These are phyloP conservation scores for Dysmachus trigonus DNA, from an alignment of 2,888 invertebrate genomes.

Conservation along the genomic window DNA sequence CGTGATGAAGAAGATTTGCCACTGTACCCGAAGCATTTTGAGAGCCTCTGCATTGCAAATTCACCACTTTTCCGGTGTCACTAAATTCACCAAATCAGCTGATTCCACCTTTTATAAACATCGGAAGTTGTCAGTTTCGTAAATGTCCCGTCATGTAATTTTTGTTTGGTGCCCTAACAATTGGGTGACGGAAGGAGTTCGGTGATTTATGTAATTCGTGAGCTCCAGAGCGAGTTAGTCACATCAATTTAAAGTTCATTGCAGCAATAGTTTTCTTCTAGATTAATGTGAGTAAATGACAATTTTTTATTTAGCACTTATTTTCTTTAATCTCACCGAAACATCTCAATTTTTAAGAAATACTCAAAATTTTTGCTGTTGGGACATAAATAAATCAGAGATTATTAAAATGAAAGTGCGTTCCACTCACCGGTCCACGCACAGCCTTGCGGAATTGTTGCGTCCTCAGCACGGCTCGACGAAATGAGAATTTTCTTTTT, in stretches of 20 bases:
- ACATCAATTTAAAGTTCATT: neutral
- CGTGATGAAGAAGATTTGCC: too few relatives aligned
- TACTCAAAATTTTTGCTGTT: neutral
- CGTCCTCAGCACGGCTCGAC: neutral
- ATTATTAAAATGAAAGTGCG: neutral
- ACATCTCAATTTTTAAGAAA: neutral
- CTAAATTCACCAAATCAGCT: slow-evolving; percentile 8
- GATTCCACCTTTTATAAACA: neutral
- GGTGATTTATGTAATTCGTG: neutral
- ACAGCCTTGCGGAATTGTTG: neutral
- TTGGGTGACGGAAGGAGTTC: neutral
- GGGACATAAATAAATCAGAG: neutral
- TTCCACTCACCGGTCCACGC: neutral
- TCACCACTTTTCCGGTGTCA: neutral
- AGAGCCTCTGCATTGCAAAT: neutral
- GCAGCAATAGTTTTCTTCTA: neutral
- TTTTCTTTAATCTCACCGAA: neutral
- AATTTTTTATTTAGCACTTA: neutral
- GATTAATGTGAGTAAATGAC: neutral
- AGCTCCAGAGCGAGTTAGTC: neutral
- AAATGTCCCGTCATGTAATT: neutral
- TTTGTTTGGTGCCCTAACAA: neutral
- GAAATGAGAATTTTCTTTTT: neutral
- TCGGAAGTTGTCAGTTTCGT: neutral
- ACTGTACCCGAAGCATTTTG: neutral